Base-by-base conservation (phyloP, 2,113 vertebrate species). In the Rhegmatorhina hoffmannsi region DNA sequence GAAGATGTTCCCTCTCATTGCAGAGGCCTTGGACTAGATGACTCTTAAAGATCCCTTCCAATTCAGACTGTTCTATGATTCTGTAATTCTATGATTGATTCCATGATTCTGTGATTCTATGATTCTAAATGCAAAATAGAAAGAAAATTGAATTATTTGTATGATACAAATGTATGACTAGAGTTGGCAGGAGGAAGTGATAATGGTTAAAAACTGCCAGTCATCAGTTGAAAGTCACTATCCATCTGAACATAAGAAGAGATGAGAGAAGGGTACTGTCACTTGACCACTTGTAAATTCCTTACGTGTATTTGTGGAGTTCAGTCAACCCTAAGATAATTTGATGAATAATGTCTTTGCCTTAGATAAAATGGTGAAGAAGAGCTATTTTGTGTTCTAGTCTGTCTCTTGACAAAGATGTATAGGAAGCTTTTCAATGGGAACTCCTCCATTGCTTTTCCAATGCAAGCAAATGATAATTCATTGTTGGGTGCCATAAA, bases 361-460 rank as follows among this genome's bases (percentile, higher is more conserved):
- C 70, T 85, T 84, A 91, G 74, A 40, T 43, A 72, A 47, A 81
- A 43, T 60, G 31, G 68, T 78, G 59, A 77, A 25, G 49, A 47
- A 84, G 47, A 77, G 56, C 52, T 86, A 59, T 93, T 94, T 87
- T 74, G 20, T 82, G 38, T 94, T 96, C 76, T 52, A 43, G 49
- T 75, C 16, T 23, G 5, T 60, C 14, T 88, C 75, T 78, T 89
- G 64, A 55, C n/a, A 89, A 77, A 92, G 72, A 70, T 47, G 31
- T 47, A 93, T 89, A 46, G 34, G 73, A 83, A 31, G 25, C 36
- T 74, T 97, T 95, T 94, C 58, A 58, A 16, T 90, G 67, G 94
- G 70, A 66, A 59, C 62, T 94, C 24, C 34, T 91, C 43, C 24
- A 44, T 17, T 72, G 59, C 80, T 95, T 82, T 90, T 96, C 92